Evolutionary conservation across 2,113 vertebrate genomes (phyloP), one percentile per base, ranked within the genome.

Genomic region (Nansenia antarctica): DNA sequence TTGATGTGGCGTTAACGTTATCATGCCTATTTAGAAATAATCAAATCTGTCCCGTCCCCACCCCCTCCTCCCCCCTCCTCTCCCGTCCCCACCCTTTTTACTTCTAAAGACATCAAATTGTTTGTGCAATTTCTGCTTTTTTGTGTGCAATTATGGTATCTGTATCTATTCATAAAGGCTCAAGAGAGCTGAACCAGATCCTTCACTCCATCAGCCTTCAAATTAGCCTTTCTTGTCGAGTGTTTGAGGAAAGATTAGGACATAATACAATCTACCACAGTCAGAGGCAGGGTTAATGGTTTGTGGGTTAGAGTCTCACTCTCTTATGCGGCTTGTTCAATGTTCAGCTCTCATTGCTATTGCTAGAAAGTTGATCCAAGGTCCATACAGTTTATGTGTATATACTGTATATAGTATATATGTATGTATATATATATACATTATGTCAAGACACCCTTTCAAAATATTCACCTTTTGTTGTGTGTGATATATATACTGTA

Each of bases 31-130:
- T 87, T 85, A 82, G 78, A 84, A 83, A 73, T 82, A 89, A 88
- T 88, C 88, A 86, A 87, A 90, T 90, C 87, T 88, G 83, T 81
- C 62, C 49, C n/a, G n/a, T n/a, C n/a, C n/a, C n/a, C n/a, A n/a
- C n/a, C n/a, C n/a, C n/a, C n/a, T n/a, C n/a, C n/a, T n/a, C n/a
- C n/a, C n/a, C n/a, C n/a, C n/a, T n/a, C n/a, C n/a, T n/a, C n/a
- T n/a, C n/a, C n/a, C n/a, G n/a, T n/a, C n/a, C n/a, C n/a, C n/a
- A n/a, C n/a, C n/a, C n/a, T n/a, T n/a, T n/a, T 81, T 84, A 82
- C 86, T 84, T 74, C 70, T 86, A 83, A 87, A 82, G 85, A 85
- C 83, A 73, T 74, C 79, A 88, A 89, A 88, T 88, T 88, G 84
- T 84, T 84, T 27, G 86, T 80, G 72, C 45, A 58, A 69, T 70